phyloP scores from a whole-genome alignment of 2,113 vertebrate species.

The Archocentrus centrarchus region DNA sequence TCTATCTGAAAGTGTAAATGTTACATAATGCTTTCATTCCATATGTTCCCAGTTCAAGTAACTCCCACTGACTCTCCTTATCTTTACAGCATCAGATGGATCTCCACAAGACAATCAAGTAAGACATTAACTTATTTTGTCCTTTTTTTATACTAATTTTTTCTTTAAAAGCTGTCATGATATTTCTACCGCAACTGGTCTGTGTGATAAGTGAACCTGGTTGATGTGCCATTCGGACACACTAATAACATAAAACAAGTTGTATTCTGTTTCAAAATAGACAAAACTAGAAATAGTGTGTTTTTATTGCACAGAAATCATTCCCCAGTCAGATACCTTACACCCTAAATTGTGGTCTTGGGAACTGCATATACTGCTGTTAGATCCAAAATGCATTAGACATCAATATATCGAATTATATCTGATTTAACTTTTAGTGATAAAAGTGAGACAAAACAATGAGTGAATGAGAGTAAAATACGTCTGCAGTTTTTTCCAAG shows the following conservation, averaged over 20 bases:
- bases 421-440: background rate
- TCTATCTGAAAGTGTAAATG: rapidly evolving
- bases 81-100: background rate
- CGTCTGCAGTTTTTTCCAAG: too few species aligned
- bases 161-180: too few species aligned
- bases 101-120: background rate
- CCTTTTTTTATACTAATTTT: background rate
- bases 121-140: background rate
- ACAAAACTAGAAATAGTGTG: too few species aligned
- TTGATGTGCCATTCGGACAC: too few species aligned
- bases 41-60: background rate
- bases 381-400: background rate
- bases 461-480: too few species aligned
- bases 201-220: too few species aligned
- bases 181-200: rapidly evolving
- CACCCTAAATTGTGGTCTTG: background rate
- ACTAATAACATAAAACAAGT: too few species aligned
- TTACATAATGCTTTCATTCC: background rate
- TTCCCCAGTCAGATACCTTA: background rate
- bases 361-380: background rate
- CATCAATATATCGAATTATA: too few species aligned
- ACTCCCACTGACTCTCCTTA: background rate
- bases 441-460: background rate
- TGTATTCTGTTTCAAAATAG: too few species aligned
- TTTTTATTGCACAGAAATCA: too few species aligned